phyloP scores from a whole-genome alignment of 2,888 invertebrate genomes.

The Sepiola atlantica region DNA sequence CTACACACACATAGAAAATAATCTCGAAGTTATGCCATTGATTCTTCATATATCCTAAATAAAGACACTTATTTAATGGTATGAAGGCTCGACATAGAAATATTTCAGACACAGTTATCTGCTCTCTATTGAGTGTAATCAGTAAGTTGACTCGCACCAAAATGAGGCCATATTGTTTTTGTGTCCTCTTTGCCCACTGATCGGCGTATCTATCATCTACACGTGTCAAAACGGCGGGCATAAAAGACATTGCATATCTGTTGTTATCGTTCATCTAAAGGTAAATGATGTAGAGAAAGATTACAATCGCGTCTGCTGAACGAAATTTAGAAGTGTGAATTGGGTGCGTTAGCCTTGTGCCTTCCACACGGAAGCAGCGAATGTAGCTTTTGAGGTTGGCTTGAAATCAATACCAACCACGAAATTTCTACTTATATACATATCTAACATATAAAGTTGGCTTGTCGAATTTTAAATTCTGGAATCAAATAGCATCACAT shows the following conservation, averaged over 20 bases:
- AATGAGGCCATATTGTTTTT: too few species aligned
- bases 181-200: neutral
- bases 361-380: neutral
- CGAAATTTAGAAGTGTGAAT: neutral
- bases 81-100: neutral
- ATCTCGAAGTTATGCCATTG: too few species aligned
- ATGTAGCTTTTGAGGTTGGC: neutral
- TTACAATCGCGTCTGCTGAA: neutral
- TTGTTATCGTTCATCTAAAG: neutral
- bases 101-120: neutral
- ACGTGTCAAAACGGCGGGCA: neutral
- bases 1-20: too few species aligned
- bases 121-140: neutral
- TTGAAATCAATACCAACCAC: too few species aligned
- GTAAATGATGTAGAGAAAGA: too few species aligned
- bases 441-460: too few species aligned
- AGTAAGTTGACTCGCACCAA: neutral
- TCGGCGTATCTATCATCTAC: neutral
- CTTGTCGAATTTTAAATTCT: too few species aligned
- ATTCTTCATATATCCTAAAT: too few species aligned
- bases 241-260: neutral
- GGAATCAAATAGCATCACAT: too few species aligned
- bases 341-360: neutral
- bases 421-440: too few species aligned
- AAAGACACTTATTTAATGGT: too few species aligned